phyloP scores from a whole-genome alignment of 2,888 invertebrate species.

The Zootermopsis nevadensis region DNA sequence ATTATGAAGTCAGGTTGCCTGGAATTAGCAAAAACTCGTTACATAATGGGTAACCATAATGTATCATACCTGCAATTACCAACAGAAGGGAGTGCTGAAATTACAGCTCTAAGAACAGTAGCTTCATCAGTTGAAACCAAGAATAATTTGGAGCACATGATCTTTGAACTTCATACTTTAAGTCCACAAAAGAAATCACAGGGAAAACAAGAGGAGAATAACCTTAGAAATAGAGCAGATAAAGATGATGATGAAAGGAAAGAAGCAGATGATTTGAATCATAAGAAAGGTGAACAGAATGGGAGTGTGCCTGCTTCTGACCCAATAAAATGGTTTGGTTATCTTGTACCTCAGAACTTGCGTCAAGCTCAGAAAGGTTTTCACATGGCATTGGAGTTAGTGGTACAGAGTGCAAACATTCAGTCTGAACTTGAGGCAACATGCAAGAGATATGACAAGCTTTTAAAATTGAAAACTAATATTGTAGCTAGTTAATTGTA shows the following conservation, averaged over 20 bases:
- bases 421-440: conserved; percentile 69
- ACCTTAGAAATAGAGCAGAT: neutral
- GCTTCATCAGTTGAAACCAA: conserved; percentile 10
- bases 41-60: conserved; percentile 81
- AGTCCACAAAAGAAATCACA: neutral
- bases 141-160: conserved; percentile 9
- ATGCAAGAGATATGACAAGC: conserved; percentile 23
- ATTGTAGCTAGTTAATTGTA: neutral
- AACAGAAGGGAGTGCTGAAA: conserved; percentile 69
- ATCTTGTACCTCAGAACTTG: conserved; percentile 83
- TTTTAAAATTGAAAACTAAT: neutral
- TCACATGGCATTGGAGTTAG: conserved; percentile 74
- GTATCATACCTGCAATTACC: conserved; percentile 79
- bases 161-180: conserved; percentile 39
- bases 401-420: conserved; percentile 76
- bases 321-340: conserved; percentile 89
- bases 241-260: conserved; percentile 16
- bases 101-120: conserved; percentile 63
- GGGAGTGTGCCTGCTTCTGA: conserved; percentile 60
- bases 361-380: conserved; percentile 80
- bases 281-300: neutral
- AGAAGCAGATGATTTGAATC: neutral
- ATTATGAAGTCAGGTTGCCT: conserved; percentile 76
- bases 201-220: neutral
- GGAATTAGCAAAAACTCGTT: conserved; percentile 81